Conservation (phyloP, 37 sponge, comb jelly and placozoan species). For the Aphrocallistes beatrix region DNA sequence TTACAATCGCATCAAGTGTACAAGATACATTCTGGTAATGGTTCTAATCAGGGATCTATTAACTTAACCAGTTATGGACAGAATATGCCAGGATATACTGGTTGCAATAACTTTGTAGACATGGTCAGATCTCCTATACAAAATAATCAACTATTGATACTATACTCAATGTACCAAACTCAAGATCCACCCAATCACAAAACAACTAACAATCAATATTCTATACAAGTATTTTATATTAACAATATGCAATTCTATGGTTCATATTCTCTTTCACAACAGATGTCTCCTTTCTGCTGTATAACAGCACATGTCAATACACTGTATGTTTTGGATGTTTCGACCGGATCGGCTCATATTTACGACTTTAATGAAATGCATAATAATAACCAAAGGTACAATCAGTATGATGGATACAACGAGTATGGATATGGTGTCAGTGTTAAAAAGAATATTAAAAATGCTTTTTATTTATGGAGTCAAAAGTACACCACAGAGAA, state of each 20-base stretch:
- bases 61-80: not conserved
- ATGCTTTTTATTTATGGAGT: not conserved
- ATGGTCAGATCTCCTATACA: slow-evolving; percentile 14
- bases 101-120: not conserved
- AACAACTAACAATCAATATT: not conserved
- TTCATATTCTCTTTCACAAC: not conserved
- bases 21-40: not conserved
- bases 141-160: not conserved
- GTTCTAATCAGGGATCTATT: not conserved
- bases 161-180: not conserved
- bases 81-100: not conserved
- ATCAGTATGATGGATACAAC: not conserved
- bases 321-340: not conserved
- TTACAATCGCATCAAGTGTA: not conserved
- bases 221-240: not conserved
- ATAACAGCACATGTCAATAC: not conserved
- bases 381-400: too few relatives aligned
- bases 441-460: not conserved
- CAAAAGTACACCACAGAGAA: not conserved
- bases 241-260: not conserved
- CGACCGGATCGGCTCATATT: not conserved
- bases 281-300: slow-evolving; percentile 17
- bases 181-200: not conserved
- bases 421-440: too few relatives aligned
- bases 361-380: not conserved